Evolutionary conservation across 1,140 invertebrate genomes (phyloP).

Genomic region (Eulimnadia texana): DNA sequence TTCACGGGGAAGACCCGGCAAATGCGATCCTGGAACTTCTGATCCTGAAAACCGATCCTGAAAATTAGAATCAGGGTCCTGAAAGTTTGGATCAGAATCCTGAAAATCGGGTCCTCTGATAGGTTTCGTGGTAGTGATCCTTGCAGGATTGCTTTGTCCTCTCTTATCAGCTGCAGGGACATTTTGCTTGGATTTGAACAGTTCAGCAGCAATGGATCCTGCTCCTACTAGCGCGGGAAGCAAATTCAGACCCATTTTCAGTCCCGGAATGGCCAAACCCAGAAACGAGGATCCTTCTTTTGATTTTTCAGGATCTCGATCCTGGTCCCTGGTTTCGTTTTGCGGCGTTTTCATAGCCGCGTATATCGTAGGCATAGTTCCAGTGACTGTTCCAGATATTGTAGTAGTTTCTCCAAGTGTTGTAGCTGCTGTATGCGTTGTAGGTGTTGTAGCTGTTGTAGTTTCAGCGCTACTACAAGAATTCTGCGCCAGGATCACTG

Average conservation of each 20-base stretch:
- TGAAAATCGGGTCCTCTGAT: neutral
- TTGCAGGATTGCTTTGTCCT: neutral
- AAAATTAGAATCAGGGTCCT: neutral
- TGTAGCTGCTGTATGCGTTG: slow-evolving; percentile 23
- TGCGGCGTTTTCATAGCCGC: slow-evolving; percentile 33
- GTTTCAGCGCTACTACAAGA: no score
- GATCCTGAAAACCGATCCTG: neutral
- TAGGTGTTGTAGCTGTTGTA: no score
- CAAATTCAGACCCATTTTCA: slow-evolving; percentile 50
- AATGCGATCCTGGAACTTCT: neutral
- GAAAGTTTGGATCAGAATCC: no score
- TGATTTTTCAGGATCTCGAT: slow-evolving; percentile 7
- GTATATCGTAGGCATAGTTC: slow-evolving; percentile 49
- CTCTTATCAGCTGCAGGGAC: neutral
- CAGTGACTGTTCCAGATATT: slow-evolving; percentile 20
- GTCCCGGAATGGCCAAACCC: slow-evolving; percentile 56
- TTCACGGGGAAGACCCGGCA: neutral
- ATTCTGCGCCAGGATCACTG: no score
- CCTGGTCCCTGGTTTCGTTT: slow-evolving; percentile 5
- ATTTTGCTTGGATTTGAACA: slow-evolving; percentile 1
- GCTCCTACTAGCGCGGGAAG: slow-evolving; percentile 4
- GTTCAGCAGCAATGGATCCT: neutral
- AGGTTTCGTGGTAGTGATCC: neutral
- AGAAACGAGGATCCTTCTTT: slow-evolving; percentile 31
- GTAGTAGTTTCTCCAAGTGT: neutral